A percentile compares a stretch with the other conserved stretches of the same genome.
phyloP scores from a whole-genome alignment of 1,140 invertebrate genomes.

The Portunus trituberculatus region DNA sequence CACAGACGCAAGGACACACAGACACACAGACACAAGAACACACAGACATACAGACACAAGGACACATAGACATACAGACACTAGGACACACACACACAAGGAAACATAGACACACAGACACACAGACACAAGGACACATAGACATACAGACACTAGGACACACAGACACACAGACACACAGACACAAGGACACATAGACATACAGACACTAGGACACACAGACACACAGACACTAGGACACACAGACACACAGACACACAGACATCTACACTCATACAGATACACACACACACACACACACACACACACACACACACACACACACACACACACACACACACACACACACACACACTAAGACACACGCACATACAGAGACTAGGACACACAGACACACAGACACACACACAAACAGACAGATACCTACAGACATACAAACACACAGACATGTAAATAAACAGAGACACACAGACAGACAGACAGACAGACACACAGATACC shows the following conservation, averaged over 20 bases:
- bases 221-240: neutral
- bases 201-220: neutral
- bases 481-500: conserved; percentile 16
- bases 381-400: too few relatives aligned
- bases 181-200: conserved; percentile 24
- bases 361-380: neutral
- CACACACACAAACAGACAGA: neutral
- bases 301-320: neutral
- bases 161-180: conserved; percentile 24
- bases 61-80: conserved; percentile 24
- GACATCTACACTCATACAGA: neutral
- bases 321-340: conserved; percentile 30
- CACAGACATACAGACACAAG: neutral
- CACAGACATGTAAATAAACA: neutral
- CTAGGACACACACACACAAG: conserved; percentile 15
- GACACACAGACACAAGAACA: conserved; percentile 2
- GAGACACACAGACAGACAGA: conserved; percentile 12
- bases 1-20: conserved; percentile 20
- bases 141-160: conserved; percentile 21
- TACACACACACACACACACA: neutral
- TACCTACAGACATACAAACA: neutral
- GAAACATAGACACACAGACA: conserved; percentile 18
- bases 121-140: conserved; percentile 15
- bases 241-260: neutral
- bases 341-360: neutral